Percentiles rank a stretch among this genome's conserved stretches.
These are phyloP conservation scores for Iguana delicatissima DNA, from an alignment of 2,797 vertebrate genomes.

Conservation along the genomic window DNA sequence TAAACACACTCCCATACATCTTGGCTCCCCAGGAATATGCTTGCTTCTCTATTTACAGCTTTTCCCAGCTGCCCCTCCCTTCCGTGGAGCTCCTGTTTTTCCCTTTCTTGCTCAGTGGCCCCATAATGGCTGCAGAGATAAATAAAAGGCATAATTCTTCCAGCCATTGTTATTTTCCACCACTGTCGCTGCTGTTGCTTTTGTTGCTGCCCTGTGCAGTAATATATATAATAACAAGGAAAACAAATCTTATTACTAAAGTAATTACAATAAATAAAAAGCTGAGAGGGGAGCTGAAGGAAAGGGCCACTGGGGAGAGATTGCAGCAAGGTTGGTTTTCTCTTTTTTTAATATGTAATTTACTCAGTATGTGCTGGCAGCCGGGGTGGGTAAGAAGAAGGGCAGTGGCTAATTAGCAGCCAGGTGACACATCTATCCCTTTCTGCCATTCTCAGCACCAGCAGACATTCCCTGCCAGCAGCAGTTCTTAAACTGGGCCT, in stretches of 20 bases:
- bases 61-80: slow-evolving; percentile 54
- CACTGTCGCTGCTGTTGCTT: slow-evolving; percentile 29
- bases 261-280: slow-evolving; percentile 85
- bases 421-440: slow-evolving; percentile 59
- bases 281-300: slow-evolving; percentile 68
- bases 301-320: slow-evolving; percentile 73
- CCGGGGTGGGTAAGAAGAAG: slow-evolving; percentile 54
- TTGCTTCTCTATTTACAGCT: slow-evolving; percentile 77
- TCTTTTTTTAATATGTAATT: slow-evolving; percentile 73
- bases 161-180: slow-evolving; percentile 70
- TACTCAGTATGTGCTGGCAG: slow-evolving; percentile 59
- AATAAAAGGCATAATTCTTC: slow-evolving; percentile 83
- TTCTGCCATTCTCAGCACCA: slow-evolving; percentile 40
- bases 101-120: slow-evolving; percentile 60
- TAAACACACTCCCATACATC: slow-evolving; percentile 73
- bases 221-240: slow-evolving; percentile 81
- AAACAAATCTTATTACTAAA: slow-evolving; percentile 82
- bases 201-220: slow-evolving; percentile 71
- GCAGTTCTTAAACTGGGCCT: slow-evolving; percentile 49
- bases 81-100: slow-evolving; percentile 28
- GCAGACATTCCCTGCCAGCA: slow-evolving; percentile 1
- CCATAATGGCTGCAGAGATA: slow-evolving; percentile 79
- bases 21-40: slow-evolving; percentile 68
- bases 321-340: slow-evolving; percentile 66
- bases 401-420: slow-evolving; percentile 75